These are phyloP conservation scores for Sycon ciliatum DNA, from an alignment of 37 sponge, comb jelly and placozoan species.

Conservation along the genomic window DNA sequence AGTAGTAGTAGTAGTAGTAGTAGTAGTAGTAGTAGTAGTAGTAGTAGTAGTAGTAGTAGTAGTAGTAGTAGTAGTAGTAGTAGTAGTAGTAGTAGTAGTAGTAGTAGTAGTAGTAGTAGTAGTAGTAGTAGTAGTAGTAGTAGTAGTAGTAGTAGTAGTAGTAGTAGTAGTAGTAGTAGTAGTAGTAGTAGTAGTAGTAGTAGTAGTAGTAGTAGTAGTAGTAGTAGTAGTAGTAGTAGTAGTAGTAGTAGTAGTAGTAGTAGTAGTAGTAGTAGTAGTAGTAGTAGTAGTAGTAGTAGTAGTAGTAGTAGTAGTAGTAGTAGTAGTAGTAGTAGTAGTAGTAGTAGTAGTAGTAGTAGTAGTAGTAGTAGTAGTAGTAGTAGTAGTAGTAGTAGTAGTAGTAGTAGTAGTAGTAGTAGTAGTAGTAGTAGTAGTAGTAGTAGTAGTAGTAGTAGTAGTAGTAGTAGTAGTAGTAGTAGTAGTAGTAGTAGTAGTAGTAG, in stretches of 20 bases:
- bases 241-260: constrained; percentile 8
- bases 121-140: constrained; percentile 8
- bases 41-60: constrained; percentile 8
- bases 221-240: constrained; percentile 8
- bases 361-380: constrained; percentile 8
- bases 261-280: constrained; percentile 6
- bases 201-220: constrained; percentile 6
- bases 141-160: constrained; percentile 6
- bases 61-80: constrained; percentile 8
- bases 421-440: constrained; percentile 8
- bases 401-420: constrained; percentile 8
- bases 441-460: constrained; percentile 6
- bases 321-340: constrained; percentile 6
- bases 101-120: constrained; percentile 8
- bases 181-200: constrained; percentile 8
- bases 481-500: constrained; percentile 8
- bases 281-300: constrained; percentile 8
- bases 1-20: constrained; percentile 8
- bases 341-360: constrained; percentile 8
- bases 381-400: constrained; percentile 6
- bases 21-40: constrained; percentile 6
- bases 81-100: constrained; percentile 6
- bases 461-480: constrained; percentile 8
- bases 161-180: constrained; percentile 8
- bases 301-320: constrained; percentile 8